Conservation (phyloP, 1,140 invertebrate species). For the Platyscapa corneri region DNA sequence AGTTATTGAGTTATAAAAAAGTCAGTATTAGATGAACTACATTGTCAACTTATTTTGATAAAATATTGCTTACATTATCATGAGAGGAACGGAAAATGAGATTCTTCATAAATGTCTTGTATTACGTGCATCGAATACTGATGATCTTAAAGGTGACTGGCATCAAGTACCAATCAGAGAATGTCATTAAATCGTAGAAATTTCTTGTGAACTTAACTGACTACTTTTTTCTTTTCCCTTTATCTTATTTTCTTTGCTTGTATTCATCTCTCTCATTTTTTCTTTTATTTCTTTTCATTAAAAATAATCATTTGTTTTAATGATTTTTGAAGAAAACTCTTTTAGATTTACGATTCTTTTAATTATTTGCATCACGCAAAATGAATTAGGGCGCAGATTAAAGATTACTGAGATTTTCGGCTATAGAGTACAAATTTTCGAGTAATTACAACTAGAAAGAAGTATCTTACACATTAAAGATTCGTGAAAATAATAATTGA, state of each 20-base stretch:
- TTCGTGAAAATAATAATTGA: conserved; percentile 8
- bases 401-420: too few species aligned
- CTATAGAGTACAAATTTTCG: too few species aligned
- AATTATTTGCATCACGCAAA: not conserved
- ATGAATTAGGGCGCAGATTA: not conserved
- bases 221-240: conserved; percentile 35
- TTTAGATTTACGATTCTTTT: not conserved
- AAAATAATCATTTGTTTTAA: conserved; percentile 16
- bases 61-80: not conserved
- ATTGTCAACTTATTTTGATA: not conserved
- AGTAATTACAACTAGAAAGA: not conserved
- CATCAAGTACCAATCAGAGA: conserved; percentile 47
- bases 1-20: not conserved
- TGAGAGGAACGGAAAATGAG: conserved; percentile 7
- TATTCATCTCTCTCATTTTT: conserved; percentile 3
- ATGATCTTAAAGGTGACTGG: conserved; percentile 37
- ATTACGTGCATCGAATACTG: conserved; percentile 30
- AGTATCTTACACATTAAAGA: not conserved
- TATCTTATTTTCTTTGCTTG: conserved; percentile 23
- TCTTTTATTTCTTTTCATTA: conserved; percentile 34
- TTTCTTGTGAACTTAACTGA: conserved; percentile 42
- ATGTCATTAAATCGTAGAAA: conserved; percentile 47
- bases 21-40: not conserved
- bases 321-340: not conserved
- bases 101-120: conserved; percentile 37